A percentile compares a stretch with the other conserved stretches of the same genome.
These are phyloP conservation scores for Bilobella aurantiaca DNA, from an alignment of 1,140 invertebrate genomes.

Conservation along the genomic window DNA sequence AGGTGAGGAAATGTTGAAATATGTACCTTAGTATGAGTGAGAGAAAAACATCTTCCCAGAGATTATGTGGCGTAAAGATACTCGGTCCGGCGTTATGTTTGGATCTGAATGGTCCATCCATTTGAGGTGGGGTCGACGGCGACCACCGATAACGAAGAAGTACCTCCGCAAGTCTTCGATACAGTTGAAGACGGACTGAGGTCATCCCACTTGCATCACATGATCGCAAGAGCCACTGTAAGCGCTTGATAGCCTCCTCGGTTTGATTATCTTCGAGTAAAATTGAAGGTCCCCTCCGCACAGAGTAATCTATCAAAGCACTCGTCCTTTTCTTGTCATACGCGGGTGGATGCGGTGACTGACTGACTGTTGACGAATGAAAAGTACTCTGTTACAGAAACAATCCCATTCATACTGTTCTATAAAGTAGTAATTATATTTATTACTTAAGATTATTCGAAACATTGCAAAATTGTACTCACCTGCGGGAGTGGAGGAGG, in stretches of 20 bases:
- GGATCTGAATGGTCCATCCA: slow-evolving; percentile 55
- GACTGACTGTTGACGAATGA: background rate
- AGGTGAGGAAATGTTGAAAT: no score
- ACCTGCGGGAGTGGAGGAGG: no score
- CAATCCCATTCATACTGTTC: no score
- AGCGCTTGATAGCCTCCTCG: slow-evolving; percentile 58
- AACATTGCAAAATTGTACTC: no score
- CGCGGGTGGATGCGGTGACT: slow-evolving; percentile 33
- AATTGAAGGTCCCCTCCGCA: slow-evolving; percentile 72
- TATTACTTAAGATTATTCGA: no score
- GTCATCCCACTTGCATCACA: slow-evolving; percentile 56
- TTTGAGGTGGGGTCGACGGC: background rate
- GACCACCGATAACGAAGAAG: slow-evolving; percentile 45
- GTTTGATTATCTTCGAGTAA: slow-evolving; percentile 64
- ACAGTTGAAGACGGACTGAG: slow-evolving; percentile 55
- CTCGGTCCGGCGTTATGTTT: slow-evolving; percentile 70
- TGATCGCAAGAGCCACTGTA: slow-evolving; percentile 61
- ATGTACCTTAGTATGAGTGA: slow-evolving; percentile 60
- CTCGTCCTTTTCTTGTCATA: slow-evolving; percentile 56
- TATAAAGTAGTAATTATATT: no score
- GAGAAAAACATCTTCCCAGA: slow-evolving; percentile 86
- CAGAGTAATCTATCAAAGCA: slow-evolving; percentile 69
- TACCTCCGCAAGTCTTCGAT: slow-evolving; percentile 79
- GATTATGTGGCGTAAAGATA: slow-evolving; percentile 74
- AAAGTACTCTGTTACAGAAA: background rate